Base-by-base conservation (phyloP, 2,797 vertebrate species). In the Sebastes itinus region DNA sequence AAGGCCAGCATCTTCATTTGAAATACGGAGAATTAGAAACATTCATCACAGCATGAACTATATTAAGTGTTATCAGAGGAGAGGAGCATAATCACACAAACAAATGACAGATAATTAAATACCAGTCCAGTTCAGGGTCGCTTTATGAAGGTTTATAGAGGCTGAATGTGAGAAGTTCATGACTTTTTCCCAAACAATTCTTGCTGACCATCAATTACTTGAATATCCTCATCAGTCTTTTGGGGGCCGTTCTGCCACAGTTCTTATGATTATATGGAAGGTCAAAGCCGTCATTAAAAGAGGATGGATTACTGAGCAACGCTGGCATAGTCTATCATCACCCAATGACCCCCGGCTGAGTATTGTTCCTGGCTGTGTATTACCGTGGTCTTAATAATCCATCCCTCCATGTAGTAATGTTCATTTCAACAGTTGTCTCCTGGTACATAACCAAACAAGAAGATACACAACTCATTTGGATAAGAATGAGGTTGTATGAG, bases 271-370 rank as follows among this genome's bases (percentile, higher is more conserved):
- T 63, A 70, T 56, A 83, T 22, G 55, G 71, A 82, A 81, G 77
- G 71, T 86, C 84, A 84, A 32, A 52, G 23, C 68, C 5, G 2
- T 75, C 58, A 72, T 86, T 68, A 72, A 5, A 72, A 71, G 59
- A 64, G 11, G 30, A 79, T 76, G 72, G 72, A 82, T 84, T 28
- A 75, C 20, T 68, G 65, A 65, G 55, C 23, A 78, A 73, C 1
- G n/a, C 16, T n/a, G n/a, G 9, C n/a, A 4, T 54, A 28, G 63
- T 67, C 59, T 22, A 8, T 78, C 75, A 72, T 62, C 69, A 22
- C 35, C 54, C 27, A 56, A 12, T 76, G 77, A 78, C 55, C 67
- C 64, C 56, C 7, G 9, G n/a, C 20, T 25, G 23, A 72, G 33
- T 23, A 10, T 70, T 59, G 54, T 30, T 78, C 14, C 20, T 49